phyloP scores from a whole-genome alignment of 1,140 invertebrate species.

The Caligus rogercresseyi region DNA sequence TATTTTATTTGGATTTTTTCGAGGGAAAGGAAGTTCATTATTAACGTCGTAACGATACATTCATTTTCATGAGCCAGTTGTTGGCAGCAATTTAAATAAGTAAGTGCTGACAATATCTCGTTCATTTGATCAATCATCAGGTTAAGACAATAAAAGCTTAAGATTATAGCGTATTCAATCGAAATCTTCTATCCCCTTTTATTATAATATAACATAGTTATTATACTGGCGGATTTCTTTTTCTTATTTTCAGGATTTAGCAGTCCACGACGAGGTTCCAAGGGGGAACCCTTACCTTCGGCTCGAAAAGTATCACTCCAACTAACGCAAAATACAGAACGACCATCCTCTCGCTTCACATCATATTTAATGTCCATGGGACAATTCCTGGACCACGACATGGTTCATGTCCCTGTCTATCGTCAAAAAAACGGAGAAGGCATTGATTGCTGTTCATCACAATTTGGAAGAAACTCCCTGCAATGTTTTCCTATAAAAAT shows the following conservation, averaged over 20 bases:
- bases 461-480: conserved; percentile 17
- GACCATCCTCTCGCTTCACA: conserved; percentile 46
- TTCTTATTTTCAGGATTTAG: conserved; percentile 23
- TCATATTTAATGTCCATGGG: conserved; percentile 63
- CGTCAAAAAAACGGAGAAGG: conserved; percentile 29
- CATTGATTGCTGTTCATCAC: conserved; percentile 2
- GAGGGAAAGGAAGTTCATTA: no score
- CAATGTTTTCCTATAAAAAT: conserved; percentile 26
- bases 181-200: not conserved
- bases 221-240: not conserved
- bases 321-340: conserved; percentile 44
- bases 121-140: no score
- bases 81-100: no score
- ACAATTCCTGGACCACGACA: conserved; percentile 69
- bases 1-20: no score
- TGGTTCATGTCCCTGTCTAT: conserved; percentile 56
- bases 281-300: conserved; percentile 41
- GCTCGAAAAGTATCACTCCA: conserved; percentile 47
- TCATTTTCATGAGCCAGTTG: no score
- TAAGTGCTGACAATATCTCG: no score
- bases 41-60: no score
- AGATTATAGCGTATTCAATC: conserved; percentile 17
- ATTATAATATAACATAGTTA: not conserved
- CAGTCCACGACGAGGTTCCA: conserved; percentile 39
- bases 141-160: no score